These are phyloP conservation scores for Hydractinia symbiolongicarpus DNA, from an alignment of 30 jellyfish, hydroid and myxozoan genomes.

Conservation along the genomic window DNA sequence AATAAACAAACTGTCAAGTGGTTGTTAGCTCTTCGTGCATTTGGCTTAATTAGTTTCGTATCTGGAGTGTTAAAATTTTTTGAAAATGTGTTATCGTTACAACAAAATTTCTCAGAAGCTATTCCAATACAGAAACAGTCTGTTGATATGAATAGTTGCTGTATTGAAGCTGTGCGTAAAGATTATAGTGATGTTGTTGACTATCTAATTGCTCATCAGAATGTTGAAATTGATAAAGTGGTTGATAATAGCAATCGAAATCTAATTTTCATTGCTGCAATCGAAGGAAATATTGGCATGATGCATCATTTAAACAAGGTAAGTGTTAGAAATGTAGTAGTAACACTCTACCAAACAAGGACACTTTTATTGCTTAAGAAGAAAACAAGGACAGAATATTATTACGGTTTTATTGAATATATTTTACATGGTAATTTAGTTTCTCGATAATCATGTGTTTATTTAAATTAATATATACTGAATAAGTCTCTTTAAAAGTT, in stretches of 20 bases:
- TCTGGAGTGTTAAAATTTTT: constrained; percentile 64
- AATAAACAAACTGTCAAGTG: constrained; percentile 68
- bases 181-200: constrained; percentile 47
- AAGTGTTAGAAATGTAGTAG: not conserved
- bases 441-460: too few species aligned
- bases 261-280: constrained; percentile 34
- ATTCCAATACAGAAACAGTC: not conserved
- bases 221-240: not conserved
- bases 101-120: not conserved
- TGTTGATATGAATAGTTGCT: constrained; percentile 19
- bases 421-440: too few species aligned
- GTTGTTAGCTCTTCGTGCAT: constrained; percentile 86
- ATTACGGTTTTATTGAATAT: too few species aligned
- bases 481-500: too few species aligned
- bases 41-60: constrained; percentile 48
- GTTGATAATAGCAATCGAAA: constrained; percentile 31
- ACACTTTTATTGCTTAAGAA: too few species aligned
- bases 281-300: constrained; percentile 24
- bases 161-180: constrained; percentile 34
- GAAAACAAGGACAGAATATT: too few species aligned
- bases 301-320: constrained; percentile 42
- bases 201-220: constrained; percentile 23
- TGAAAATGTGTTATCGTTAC: constrained; percentile 13
- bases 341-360: not conserved
- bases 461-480: too few species aligned